A percentile compares a stretch with the other conserved stretches of the same genome.
Evolutionary conservation across 2,797 vertebrate species (phyloP).

Genomic region (Pangasius larnaudii): DNA sequence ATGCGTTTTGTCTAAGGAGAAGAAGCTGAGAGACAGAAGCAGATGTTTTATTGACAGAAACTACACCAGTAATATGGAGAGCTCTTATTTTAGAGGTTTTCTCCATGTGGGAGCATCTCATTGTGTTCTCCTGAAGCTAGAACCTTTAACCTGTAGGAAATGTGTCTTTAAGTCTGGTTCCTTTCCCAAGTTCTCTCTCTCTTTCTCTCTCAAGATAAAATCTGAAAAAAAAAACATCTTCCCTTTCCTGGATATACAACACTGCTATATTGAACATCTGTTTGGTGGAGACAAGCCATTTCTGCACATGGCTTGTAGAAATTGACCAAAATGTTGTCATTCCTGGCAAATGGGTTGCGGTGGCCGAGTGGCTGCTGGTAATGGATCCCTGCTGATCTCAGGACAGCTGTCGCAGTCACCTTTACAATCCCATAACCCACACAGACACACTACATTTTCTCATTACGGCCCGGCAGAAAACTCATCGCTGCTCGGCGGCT

Average conservation of each 20-base stretch:
- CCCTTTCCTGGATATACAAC: not conserved
- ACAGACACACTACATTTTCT: slow-evolving; percentile 77
- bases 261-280: slow-evolving; percentile 73
- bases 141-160: not conserved
- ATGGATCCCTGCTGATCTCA: slow-evolving; percentile 81
- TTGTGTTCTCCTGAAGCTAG: not conserved
- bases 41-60: too few relatives aligned
- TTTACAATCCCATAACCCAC: slow-evolving; percentile 77
- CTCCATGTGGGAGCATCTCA: not conserved
- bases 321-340: slow-evolving; percentile 78
- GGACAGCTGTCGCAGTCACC: slow-evolving; percentile 73
- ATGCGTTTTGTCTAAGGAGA: not conserved
- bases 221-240: not conserved
- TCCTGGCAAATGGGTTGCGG: slow-evolving; percentile 78
- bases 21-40: too few relatives aligned
- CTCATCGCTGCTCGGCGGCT: slow-evolving; percentile 59
- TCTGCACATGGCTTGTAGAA: slow-evolving; percentile 72
- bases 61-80: too few relatives aligned
- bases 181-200: not conserved
- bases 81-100: not conserved
- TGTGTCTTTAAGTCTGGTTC: not conserved
- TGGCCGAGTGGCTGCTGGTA: slow-evolving; percentile 74
- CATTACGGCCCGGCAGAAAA: slow-evolving; percentile 75
- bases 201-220: not conserved
- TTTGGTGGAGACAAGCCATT: slow-evolving; percentile 73